phyloP scores from a whole-genome alignment of 30 jellyfish, hydroid and myxozoan species.

The Aurelia aurita complex sp. Pacific region DNA sequence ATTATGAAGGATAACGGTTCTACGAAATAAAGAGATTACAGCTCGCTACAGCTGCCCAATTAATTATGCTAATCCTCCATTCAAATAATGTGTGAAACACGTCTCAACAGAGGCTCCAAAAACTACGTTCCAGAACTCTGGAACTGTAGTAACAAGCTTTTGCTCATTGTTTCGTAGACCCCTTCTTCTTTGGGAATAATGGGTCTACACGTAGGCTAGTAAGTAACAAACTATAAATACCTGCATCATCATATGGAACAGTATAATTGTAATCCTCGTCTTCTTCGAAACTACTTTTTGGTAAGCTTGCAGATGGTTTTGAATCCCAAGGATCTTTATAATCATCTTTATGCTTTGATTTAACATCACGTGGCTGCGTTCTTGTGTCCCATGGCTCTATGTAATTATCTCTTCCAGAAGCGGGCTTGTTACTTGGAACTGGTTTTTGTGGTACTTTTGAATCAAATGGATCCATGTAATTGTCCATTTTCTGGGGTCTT shows the following conservation, averaged over 20 bases:
- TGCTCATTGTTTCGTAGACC: too few relatives aligned
- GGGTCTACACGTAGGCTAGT: too few relatives aligned
- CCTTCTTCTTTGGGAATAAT: too few relatives aligned
- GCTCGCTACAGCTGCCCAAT: too few relatives aligned
- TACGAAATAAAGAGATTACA: too few relatives aligned
- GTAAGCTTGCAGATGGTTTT: constrained; percentile 64
- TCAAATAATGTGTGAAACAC: too few relatives aligned
- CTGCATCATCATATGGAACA: constrained; percentile 80
- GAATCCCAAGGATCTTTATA: constrained; percentile 97
- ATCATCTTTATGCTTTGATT: constrained; percentile 63
- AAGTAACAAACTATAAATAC: too few relatives aligned
- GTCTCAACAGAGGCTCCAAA: too few relatives aligned
- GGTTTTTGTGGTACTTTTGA: constrained; percentile 29
- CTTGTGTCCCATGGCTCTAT: constrained; percentile 97
- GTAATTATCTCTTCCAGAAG: constrained; percentile 58
- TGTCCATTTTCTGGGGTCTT: constrained; percentile 38
- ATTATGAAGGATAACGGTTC: too few relatives aligned
- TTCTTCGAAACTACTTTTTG: constrained; percentile 81
- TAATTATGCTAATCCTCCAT: too few relatives aligned
- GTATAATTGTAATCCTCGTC: constrained; percentile 80
- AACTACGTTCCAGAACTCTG: too few relatives aligned
- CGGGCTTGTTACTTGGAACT: constrained; percentile 1
- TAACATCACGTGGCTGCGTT: constrained; percentile 59
- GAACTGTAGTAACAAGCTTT: too few relatives aligned
- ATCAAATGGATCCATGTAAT: constrained; percentile 63